Evolutionary conservation across 2,797 vertebrate species (phyloP).

Genomic region (Orientallactaga sibirica): DNA sequence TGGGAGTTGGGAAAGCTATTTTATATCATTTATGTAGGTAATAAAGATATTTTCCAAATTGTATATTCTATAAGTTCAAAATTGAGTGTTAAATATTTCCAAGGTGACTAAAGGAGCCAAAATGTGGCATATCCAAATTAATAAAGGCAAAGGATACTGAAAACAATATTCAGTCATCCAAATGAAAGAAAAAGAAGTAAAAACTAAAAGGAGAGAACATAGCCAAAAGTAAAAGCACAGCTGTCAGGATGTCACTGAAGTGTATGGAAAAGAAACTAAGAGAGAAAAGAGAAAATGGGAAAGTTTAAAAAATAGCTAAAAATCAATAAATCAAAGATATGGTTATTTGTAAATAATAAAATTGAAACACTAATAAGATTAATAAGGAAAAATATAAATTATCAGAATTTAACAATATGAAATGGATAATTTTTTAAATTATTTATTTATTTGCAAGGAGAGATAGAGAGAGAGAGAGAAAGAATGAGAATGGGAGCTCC

Average conservation of each 20-base stretch:
- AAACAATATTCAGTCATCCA: neutral
- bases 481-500: too few relatives aligned
- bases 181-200: neutral
- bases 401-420: neutral
- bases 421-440: neutral
- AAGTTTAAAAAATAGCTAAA: neutral
- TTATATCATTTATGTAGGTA: neutral
- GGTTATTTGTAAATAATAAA: conserved; percentile 14
- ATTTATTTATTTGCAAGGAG: too few relatives aligned
- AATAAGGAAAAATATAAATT: neutral
- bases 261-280: neutral
- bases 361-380: neutral
- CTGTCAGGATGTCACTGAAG: neutral
- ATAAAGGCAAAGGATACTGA: neutral
- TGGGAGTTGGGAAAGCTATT: neutral
- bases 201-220: neutral
- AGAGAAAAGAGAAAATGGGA: neutral
- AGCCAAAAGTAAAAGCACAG: neutral
- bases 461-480: too few relatives aligned
- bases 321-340: neutral
- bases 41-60: neutral
- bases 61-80: neutral
- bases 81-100: neutral
- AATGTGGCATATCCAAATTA: neutral
- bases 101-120: neutral